Percentiles rank a stretch among this genome's conserved stretches.
Evolutionary conservation across 2,797 vertebrate species (phyloP).

Genomic region (Sebastes iracundus): DNA sequence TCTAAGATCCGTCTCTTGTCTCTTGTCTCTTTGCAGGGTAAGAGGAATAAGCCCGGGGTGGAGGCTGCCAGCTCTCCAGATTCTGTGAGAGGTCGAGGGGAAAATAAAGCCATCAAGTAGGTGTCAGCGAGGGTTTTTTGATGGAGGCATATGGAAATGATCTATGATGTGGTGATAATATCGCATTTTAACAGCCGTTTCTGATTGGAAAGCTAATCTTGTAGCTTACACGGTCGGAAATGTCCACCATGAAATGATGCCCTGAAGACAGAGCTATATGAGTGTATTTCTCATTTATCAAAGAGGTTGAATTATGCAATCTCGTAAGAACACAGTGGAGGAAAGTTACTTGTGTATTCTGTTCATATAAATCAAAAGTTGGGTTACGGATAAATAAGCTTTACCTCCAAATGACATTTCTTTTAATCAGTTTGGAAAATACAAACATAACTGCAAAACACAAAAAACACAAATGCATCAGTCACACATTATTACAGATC

Average conservation of each 20-base stretch:
- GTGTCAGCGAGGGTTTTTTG: constrained; percentile 64
- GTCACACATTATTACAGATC: not conserved
- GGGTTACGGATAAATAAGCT: not conserved
- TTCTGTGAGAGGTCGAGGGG: constrained; percentile 85
- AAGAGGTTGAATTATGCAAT: not conserved
- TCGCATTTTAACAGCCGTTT: constrained; percentile 48
- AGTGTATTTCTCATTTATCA: constrained; percentile 16
- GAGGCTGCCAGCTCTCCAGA: constrained; percentile 84
- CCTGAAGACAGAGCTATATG: constrained; percentile 9
- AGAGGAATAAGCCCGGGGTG: constrained; percentile 84
- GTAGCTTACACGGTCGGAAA: not conserved
- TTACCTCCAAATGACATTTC: not conserved
- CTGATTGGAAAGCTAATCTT: constrained; percentile 46
- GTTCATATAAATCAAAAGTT: not conserved
- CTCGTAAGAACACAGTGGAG: not conserved
- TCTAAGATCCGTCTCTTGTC: constrained; percentile 51
- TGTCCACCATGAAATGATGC: constrained; percentile 26
- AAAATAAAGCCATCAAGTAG: constrained; percentile 89
- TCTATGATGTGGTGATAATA: constrained; percentile 48
- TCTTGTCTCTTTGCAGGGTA: constrained; percentile 76
- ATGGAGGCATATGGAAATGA: constrained; percentile 57
- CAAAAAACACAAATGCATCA: not conserved
- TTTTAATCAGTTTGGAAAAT: not conserved
- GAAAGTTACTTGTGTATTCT: not conserved
- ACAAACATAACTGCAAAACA: not conserved